Evolutionary conservation across 2,888 invertebrate genomes (phyloP).

Genomic region (Zygaena filipendulae): DNA sequence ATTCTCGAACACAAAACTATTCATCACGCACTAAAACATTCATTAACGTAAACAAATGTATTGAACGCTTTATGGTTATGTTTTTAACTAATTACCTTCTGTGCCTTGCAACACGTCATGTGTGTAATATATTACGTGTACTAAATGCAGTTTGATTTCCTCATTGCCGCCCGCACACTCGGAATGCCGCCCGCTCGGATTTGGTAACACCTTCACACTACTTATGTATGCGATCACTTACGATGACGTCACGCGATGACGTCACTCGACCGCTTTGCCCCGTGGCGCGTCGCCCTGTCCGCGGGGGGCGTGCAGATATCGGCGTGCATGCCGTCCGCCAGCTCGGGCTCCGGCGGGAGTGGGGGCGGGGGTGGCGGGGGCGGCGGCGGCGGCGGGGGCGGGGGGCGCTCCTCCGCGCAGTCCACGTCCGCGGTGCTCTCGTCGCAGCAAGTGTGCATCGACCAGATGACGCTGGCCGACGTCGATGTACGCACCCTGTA

Average conservation of each 20-base stretch:
- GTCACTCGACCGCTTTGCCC: not conserved
- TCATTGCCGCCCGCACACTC: conserved; percentile 22
- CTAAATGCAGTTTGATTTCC: conserved; percentile 19
- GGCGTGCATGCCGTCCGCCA: conserved; percentile 47
- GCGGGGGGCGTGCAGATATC: conserved; percentile 23
- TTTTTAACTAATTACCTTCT: no score
- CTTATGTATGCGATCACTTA: no score
- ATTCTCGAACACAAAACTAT: no score
- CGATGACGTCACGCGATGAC: no score
- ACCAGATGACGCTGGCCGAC: conserved; percentile 78
- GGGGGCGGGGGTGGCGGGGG: conserved; percentile 36
- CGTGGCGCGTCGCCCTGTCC: not conserved
- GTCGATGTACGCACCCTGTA: conserved; percentile 77
- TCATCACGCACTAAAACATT: no score
- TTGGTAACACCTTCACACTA: no score
- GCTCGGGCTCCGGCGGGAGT: conserved; percentile 30
- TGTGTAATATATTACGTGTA: no score
- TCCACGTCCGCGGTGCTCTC: conserved; percentile 61
- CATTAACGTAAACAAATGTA: no score
- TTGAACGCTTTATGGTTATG: no score
- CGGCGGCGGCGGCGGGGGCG: conserved; percentile 26
- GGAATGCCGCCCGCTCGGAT: conserved; percentile 40
- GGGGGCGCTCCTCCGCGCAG: conserved; percentile 38
- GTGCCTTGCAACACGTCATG: no score
- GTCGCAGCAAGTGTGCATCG: conserved; percentile 81